Evolutionary conservation across 2,113 vertebrate species (phyloP).

Genomic region (Pantherophis guttatus): DNA sequence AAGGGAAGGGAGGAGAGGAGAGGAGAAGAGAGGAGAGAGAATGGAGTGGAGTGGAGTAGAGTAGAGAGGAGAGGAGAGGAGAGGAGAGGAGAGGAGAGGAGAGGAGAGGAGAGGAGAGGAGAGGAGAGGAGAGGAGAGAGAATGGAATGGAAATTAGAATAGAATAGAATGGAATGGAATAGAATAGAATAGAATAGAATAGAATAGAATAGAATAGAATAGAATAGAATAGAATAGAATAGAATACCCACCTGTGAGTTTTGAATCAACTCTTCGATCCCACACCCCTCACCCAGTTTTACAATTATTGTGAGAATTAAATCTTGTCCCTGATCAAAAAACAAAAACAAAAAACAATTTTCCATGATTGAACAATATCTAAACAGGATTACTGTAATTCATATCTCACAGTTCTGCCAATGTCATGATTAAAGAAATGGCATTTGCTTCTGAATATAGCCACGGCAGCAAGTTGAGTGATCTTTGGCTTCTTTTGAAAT

Average conservation of each 20-base stretch:
- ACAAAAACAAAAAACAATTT: not conserved
- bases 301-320: not conserved
- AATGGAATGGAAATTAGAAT: too few species aligned
- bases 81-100: too few species aligned
- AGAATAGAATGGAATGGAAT: not conserved
- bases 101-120: too few species aligned
- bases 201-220: not conserved
- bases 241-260: not conserved
- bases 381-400: not conserved
- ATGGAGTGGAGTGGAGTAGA: rapidly evolving
- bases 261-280: conserved; percentile 1
- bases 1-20: too few species aligned
- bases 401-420: not conserved
- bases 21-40: too few species aligned
- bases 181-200: not conserved
- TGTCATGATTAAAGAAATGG: not conserved
- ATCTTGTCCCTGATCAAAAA: not conserved
- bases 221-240: not conserved
- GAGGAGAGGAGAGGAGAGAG: too few species aligned
- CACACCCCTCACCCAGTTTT: not conserved
- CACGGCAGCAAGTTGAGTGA: conserved; percentile 4
- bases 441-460: rapidly evolving
- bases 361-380: not conserved
- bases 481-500: conserved; percentile 17
- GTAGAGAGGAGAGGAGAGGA: too few species aligned